Evolutionary conservation across 2,113 vertebrate species (phyloP), one percentile per base, ranked within the genome.

Genomic region (Myrmecobius fasciatus): DNA sequence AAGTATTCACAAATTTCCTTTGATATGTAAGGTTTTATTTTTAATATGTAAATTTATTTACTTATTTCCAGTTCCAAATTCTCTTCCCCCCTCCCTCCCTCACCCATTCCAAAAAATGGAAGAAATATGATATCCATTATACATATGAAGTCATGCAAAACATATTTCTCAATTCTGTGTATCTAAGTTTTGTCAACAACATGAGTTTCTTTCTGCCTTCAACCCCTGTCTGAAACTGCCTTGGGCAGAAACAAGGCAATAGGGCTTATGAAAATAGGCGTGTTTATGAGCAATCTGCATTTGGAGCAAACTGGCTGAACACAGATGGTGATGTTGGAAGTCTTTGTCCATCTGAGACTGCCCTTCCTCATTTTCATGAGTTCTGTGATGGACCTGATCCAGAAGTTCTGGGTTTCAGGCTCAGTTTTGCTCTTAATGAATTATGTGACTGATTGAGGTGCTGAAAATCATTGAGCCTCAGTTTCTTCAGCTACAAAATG

Each of bases 201-300:
- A 53, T 52, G 20, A 94, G 97, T 51, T 56, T 51, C 67, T 28
- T 6, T 95, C 94, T 91, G 28, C 49, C 91, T 93, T 89, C 28
- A 14, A n/a, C 47, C 3, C 48, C 7, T 53, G 25, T n/a, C 26
- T 89, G 60, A 94, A 92, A 52, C 7, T 60, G 3, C 83, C 25
- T 75, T 83, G 53, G 51, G 67, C 36, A 43, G 53, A 83, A n/a
- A 56, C 53, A 60, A 83, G 2, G 17, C 24, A 36, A 28, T 92
- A 51, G 36, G 75, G 53, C 43, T 17, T 49, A 54, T 52, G 51
- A 95, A 96, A 83, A 95, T 52, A 47, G 31, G 91, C 7, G 2
- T 20, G 51, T 90, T 91, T 56, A 46, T 53, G 60, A 83, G 67
- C n/a, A 83, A 43, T 83, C 67, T 43, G 67, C 67, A 83, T 83